Conservation (phyloP, 2,797 vertebrate genomes). For the Poecilia velifera region DNA sequence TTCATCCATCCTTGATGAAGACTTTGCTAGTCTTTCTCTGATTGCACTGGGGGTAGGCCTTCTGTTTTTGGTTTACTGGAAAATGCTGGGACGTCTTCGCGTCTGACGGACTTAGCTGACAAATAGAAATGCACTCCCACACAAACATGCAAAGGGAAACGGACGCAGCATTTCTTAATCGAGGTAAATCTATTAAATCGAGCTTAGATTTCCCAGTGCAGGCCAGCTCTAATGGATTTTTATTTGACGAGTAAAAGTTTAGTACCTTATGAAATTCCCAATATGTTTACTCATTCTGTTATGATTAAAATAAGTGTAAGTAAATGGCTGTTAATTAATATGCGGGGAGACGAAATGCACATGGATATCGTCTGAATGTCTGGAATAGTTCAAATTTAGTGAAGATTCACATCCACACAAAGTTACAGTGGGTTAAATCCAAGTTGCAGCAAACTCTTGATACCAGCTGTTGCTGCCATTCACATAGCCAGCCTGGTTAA, state of each 20-base stretch:
- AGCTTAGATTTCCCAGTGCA: neutral
- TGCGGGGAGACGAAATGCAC: neutral
- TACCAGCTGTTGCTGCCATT: neutral
- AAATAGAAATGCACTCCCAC: neutral
- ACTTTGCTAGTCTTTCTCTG: neutral
- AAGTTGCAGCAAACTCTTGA: neutral
- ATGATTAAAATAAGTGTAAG: neutral
- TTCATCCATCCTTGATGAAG: neutral
- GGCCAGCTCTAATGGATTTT: neutral
- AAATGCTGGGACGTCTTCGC: neutral
- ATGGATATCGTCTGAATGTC: neutral
- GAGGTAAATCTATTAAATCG: neutral
- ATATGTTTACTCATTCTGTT: neutral
- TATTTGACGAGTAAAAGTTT: neutral
- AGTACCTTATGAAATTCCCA: neutral
- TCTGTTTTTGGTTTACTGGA: neutral
- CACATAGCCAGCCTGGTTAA: neutral
- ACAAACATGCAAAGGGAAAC: neutral
- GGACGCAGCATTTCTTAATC: neutral
- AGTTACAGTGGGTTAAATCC: neutral
- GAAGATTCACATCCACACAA: neutral
- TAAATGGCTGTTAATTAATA: neutral
- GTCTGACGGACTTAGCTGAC: neutral
- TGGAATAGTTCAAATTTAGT: neutral
- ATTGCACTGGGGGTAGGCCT: too few species aligned